phyloP scores from a whole-genome alignment of 2,113 vertebrate genomes.

The Phyllopteryx taeniolatus region DNA sequence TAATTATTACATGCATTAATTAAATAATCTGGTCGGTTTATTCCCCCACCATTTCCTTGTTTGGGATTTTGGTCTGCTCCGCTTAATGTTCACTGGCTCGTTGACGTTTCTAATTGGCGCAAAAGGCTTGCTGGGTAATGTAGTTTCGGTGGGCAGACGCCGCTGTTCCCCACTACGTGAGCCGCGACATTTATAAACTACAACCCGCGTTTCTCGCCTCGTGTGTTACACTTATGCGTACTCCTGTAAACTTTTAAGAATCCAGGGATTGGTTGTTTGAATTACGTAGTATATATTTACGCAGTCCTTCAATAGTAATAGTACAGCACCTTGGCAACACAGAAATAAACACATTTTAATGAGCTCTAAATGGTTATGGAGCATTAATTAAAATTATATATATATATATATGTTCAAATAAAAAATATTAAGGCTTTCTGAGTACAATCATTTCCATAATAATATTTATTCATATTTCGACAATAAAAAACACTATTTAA shows the following conservation, averaged over 20 bases:
- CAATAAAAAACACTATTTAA: no score
- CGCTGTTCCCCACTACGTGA: neutral
- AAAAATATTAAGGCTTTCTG: no score
- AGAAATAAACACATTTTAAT: neutral
- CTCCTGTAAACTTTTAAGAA: slow-evolving; percentile 48
- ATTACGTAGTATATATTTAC: neutral
- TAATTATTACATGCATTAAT: slow-evolving; percentile 81
- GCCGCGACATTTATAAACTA: slow-evolving; percentile 45
- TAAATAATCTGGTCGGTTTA: slow-evolving; percentile 80
- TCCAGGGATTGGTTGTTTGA: slow-evolving; percentile 18
- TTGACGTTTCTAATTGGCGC: slow-evolving; percentile 76
- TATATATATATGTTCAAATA: neutral
- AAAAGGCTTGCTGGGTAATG: slow-evolving; percentile 59
- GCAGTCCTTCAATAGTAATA: neutral
- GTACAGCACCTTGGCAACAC: neutral
- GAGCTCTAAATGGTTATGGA: neutral
- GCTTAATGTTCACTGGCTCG: slow-evolving; percentile 79
- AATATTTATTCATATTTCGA: no score
- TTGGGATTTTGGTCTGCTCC: slow-evolving; percentile 82
- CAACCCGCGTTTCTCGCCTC: slow-evolving; percentile 62
- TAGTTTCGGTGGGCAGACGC: slow-evolving; percentile 40
- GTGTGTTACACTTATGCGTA: slow-evolving; percentile 50
- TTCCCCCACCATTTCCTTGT: slow-evolving; percentile 86
- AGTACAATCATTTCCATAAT: no score
- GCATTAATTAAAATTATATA: neutral